Base-by-base conservation (phyloP, 2,113 vertebrate species). In the Archilochus colubris region DNA sequence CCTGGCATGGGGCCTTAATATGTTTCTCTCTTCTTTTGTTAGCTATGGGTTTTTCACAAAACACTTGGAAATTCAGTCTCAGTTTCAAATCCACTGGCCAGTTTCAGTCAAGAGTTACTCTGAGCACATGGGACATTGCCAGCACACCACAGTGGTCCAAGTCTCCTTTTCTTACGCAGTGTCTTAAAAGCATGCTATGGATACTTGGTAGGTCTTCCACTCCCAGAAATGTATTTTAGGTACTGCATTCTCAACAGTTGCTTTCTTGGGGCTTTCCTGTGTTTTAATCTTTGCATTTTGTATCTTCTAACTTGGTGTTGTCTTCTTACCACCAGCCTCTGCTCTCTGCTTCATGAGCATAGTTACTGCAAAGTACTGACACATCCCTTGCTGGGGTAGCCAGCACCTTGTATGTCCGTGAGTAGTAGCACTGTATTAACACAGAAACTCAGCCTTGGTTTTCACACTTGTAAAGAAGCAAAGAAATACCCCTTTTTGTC, bases 1-100 rank as follows among this genome's bases (percentile, higher is more conserved):
- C 24, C 25, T 76, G 59, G 27, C 0, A 1, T 54, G 50, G 30
- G 28, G 6, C 2, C 0, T 83, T 66, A 15, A 13, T 48, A 25
- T 83, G 24, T 46, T 76, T 54, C 40, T 50, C 21, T 74, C 27
- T 33, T 12, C 55, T 69, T 87, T 74, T 36, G 6, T 3, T 54
- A 36, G 59, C 2, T 1, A 33, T 50, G 43, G 46, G 25, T 76
- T 86, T 82, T 54, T 21, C 59, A 69, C 10, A 73, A 48, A 74
- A 38, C 1, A 1, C 58, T 88, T 94, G 4, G 5, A 66, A 55
- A 27, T 40, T n/a, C 22, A 3, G 7, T 63, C 11, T 58, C 27
- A 33, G 25, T 62, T 75, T 75, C 33, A 57, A 58, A 50, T 24
- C 21, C 48, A 3, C 36, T 38, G 63, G 10, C 43, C 44, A 23